Evolutionary conservation across 2,113 vertebrate species (phyloP).

Genomic region (Neofelis nebulosa): DNA sequence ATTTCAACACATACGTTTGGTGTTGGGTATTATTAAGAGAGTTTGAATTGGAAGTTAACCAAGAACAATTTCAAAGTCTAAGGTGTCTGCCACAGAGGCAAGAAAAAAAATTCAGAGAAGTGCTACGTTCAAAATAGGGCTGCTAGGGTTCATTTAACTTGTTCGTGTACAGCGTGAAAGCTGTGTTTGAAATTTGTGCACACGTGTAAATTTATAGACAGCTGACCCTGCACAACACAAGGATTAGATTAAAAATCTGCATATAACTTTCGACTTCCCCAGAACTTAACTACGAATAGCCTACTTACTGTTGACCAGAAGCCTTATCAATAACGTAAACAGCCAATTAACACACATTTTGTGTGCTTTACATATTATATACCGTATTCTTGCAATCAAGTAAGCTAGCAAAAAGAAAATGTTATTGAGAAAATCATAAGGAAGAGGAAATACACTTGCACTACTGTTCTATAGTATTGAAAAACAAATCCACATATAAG

Average conservation of each 20-base stretch:
- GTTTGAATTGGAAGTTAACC: constrained; percentile 11
- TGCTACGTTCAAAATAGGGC: background rate
- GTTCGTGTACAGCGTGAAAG: background rate
- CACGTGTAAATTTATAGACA: background rate
- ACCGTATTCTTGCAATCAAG: background rate
- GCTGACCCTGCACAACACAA: background rate
- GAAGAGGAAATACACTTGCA: background rate
- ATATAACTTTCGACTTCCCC: background rate
- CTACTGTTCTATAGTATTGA: background rate
- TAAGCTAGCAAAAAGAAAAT: background rate
- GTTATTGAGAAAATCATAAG: background rate
- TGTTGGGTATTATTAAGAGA: constrained; percentile 38
- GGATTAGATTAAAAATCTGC: background rate
- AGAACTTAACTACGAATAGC: background rate
- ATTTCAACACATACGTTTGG: constrained; percentile 11
- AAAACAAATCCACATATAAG: background rate
- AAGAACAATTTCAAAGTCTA: constrained; percentile 12
- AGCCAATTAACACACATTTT: background rate
- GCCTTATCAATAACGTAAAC: background rate
- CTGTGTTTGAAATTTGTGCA: background rate
- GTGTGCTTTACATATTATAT: background rate
- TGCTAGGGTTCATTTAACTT: background rate
- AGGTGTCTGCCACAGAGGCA: constrained; percentile 1
- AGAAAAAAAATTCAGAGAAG: constrained; percentile 30
- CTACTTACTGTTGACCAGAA: background rate